Evolutionary conservation across 2,888 invertebrate species (phyloP).

Genomic region (Drosophila algonquin): DNA sequence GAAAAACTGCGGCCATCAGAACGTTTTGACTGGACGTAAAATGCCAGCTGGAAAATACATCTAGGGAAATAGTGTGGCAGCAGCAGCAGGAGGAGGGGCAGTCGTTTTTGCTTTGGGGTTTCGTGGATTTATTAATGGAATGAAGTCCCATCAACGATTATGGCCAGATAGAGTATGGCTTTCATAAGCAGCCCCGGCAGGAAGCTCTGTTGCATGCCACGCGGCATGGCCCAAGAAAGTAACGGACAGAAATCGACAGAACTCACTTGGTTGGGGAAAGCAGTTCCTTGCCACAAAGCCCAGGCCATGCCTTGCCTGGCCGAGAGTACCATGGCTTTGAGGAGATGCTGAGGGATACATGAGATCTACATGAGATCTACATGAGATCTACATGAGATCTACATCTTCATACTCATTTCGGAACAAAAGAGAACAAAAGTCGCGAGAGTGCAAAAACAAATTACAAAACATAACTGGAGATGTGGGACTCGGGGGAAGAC

Average conservation of each 20-base stretch:
- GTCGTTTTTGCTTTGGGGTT: background rate
- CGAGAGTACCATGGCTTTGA: background rate
- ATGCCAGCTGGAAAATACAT: background rate
- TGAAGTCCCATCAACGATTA: slow-evolving; percentile 3
- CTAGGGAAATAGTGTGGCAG: too few species aligned
- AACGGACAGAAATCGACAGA: slow-evolving; percentile 43
- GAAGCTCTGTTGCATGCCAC: slow-evolving; percentile 13
- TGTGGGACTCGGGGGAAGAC: too few species aligned
- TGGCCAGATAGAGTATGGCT: slow-evolving; percentile 6
- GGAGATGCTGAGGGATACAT: background rate
- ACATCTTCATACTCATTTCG: too few species aligned
- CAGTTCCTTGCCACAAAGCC: background rate
- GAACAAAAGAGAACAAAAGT: too few species aligned
- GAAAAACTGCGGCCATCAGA: slow-evolving; percentile 54
- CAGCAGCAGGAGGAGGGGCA: background rate
- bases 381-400: too few species aligned
- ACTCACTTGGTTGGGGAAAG: slow-evolving; percentile 12
- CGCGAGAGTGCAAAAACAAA: too few species aligned
- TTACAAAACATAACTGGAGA: too few species aligned
- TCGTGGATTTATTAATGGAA: slow-evolving; percentile 39
- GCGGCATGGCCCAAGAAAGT: slow-evolving; percentile 42
- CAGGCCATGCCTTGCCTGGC: background rate
- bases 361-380: too few species aligned
- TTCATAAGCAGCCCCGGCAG: slow-evolving; percentile 7
- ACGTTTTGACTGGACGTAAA: slow-evolving; percentile 6